Evolutionary conservation across 2,797 vertebrate species (phyloP), one percentile per base, ranked within the genome.

Genomic region (Miichthys miiuy): DNA sequence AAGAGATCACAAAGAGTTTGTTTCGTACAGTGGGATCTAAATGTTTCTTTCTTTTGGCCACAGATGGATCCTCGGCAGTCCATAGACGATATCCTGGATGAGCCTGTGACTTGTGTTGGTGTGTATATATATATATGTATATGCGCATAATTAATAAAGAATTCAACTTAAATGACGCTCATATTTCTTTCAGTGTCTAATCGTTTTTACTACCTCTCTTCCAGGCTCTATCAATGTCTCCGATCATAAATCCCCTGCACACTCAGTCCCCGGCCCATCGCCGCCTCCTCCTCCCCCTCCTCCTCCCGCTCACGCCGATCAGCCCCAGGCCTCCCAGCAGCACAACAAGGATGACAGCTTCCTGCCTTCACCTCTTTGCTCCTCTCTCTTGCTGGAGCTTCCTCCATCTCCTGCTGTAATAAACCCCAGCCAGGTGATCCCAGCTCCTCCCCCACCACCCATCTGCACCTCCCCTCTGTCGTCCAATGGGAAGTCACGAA

Each of bases 61-160:
- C 85, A 98, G 97, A 94, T 97, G 95, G 96, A 97, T 83, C 96
- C 96, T 74, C 94, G 92, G 71, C 95, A 95, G 87, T 96, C 95
- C 63, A 96, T 98, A 78, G 96, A 97, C 55, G 97, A 97, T 85
- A 97, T 97, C 83, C 85, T 98, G 90, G 96, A 97, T 63, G 96
- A 96, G 68, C 91, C 94, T 4, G 71, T 95, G 75, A 86, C 90
- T 58, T 93, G 90, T 84, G 85, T 89, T 70, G 94, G 96, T 95
- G 81, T 92, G 89, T 88, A 20, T 78, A 56, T 34, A 34, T 34
- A 8, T 34, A 34, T 78, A 56, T 34, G 2, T 8, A 34, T 34
- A 34, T 34, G 34, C 34, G 14, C 50, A 46, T 47, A 54, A 64
- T 76, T 64, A 46, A 68, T 68, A 50, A 60, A 76, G 42, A 78